Conservation (phyloP, 1,140 invertebrate genomes). For the Drepana arcuata region DNA sequence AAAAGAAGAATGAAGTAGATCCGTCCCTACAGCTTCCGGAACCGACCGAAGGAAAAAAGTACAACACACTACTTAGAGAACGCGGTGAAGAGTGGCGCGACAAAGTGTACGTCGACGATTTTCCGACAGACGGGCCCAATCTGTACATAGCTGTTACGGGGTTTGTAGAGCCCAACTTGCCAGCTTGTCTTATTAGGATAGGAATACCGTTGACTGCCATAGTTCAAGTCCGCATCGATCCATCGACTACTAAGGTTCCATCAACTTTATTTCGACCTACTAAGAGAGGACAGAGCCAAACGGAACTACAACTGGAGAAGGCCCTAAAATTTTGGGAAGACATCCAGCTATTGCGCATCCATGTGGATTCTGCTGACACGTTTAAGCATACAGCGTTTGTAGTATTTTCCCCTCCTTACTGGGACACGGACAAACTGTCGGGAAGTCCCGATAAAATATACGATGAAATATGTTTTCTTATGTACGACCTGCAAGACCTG, state of each 20-base stretch:
- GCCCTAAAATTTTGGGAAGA: slow-evolving; percentile 52
- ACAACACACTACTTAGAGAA: slow-evolving; percentile 59
- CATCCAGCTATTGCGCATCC: slow-evolving; percentile 38
- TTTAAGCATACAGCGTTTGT: slow-evolving; percentile 66
- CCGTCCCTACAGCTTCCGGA: slow-evolving; percentile 11
- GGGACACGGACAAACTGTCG: slow-evolving; percentile 28
- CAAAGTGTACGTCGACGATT: slow-evolving; percentile 68
- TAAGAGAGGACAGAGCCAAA: slow-evolving; percentile 44
- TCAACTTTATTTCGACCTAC: slow-evolving; percentile 22
- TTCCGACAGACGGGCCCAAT: slow-evolving; percentile 67
- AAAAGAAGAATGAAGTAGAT: slow-evolving; percentile 28
- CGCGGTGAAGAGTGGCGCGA: slow-evolving; percentile 73
- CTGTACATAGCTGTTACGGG: slow-evolving; percentile 71
- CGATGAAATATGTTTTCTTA: slow-evolving; percentile 64
- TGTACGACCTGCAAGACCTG: slow-evolving; percentile 72
- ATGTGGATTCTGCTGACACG: slow-evolving; percentile 23
- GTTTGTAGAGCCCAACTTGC: slow-evolving; percentile 64
- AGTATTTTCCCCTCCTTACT: slow-evolving; percentile 53
- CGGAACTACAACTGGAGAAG: slow-evolving; percentile 37
- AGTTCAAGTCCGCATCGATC: slow-evolving; percentile 46
- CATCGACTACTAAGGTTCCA: slow-evolving; percentile 15
- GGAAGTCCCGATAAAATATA: slow-evolving; percentile 60
- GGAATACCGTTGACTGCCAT: slow-evolving; percentile 65
- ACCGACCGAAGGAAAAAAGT: slow-evolving; percentile 49
- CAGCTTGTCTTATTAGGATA: slow-evolving; percentile 54